Conservation (phyloP, 2,888 invertebrate genomes). For the Conchocele bisecta region DNA sequence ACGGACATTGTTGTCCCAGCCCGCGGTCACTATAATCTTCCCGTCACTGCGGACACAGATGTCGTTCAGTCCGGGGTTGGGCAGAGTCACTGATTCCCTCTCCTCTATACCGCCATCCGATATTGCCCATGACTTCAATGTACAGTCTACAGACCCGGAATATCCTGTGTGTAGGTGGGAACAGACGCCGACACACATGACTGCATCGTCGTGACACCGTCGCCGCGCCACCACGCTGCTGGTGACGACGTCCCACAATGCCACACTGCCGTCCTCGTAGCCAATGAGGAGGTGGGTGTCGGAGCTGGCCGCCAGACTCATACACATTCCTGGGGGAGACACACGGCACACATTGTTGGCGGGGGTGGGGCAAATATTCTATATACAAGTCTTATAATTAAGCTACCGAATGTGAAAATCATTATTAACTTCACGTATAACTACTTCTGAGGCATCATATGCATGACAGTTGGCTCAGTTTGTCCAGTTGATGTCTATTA, state of each 20-base stretch:
- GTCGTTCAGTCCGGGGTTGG: slow-evolving; percentile 72
- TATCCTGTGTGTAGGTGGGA: slow-evolving; percentile 50
- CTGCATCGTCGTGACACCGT: slow-evolving; percentile 61
- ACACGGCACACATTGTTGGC: background rate
- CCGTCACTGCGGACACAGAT: slow-evolving; percentile 70
- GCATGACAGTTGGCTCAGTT: no score
- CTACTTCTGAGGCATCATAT: no score
- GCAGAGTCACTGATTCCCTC: slow-evolving; percentile 13
- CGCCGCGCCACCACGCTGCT: slow-evolving; percentile 46
- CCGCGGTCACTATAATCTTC: slow-evolving; percentile 74
- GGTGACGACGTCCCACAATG: slow-evolving; percentile 68
- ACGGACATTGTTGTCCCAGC: slow-evolving; percentile 77
- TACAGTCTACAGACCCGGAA: slow-evolving; percentile 69
- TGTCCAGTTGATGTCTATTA: no score
- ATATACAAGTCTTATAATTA: no score
- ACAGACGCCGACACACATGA: slow-evolving; percentile 70
- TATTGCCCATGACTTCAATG: slow-evolving; percentile 58
- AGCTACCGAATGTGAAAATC: no score
- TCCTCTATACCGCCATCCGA: slow-evolving; percentile 33
- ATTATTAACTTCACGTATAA: no score
- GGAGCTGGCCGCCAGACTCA: slow-evolving; percentile 53
- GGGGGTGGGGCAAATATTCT: no score
- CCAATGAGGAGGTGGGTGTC: slow-evolving; percentile 57
- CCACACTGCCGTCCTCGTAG: slow-evolving; percentile 74
- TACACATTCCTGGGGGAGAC: slow-evolving; percentile 68